Conservation (phyloP, 2,888 invertebrate genomes). For the Oligia fasciuncula region DNA sequence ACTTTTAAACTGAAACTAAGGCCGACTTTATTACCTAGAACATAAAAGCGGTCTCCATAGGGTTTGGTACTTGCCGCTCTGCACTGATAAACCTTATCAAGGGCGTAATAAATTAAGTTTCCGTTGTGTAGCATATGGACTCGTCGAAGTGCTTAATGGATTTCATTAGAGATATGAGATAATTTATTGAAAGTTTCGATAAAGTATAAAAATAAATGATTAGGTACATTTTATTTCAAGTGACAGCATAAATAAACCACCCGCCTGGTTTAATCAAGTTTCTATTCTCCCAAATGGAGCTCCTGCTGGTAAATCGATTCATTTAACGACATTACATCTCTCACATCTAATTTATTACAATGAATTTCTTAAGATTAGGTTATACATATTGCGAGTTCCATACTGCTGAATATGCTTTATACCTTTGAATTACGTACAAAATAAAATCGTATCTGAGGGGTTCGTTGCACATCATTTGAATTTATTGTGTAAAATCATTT, state of each 20-base stretch:
- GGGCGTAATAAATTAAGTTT: slow-evolving; percentile 77
- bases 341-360: slow-evolving; percentile 70
- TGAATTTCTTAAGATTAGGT: slow-evolving; percentile 41
- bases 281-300: slow-evolving; percentile 77
- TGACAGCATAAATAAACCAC: slow-evolving; percentile 72
- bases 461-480: slow-evolving; percentile 28
- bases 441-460: slow-evolving; percentile 8
- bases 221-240: slow-evolving; percentile 70
- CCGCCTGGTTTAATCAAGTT: slow-evolving; percentile 78
- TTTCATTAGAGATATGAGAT: slow-evolving; percentile 24
- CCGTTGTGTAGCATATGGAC: slow-evolving; percentile 70
- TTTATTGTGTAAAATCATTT: slow-evolving; percentile 25
- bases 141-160: slow-evolving; percentile 67
- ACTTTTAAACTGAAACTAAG: slow-evolving; percentile 23
- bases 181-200: slow-evolving; percentile 21
- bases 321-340: slow-evolving; percentile 72
- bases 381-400: slow-evolving; percentile 29
- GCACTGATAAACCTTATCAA: slow-evolving; percentile 75
- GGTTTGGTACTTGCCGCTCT: slow-evolving; percentile 17
- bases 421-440: slow-evolving; percentile 14
- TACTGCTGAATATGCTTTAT: slow-evolving; percentile 13
- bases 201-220: slow-evolving; percentile 61
- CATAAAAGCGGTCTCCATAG: slow-evolving; percentile 20
- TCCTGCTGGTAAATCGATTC: slow-evolving; percentile 81
- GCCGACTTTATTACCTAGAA: slow-evolving; percentile 24